A percentile compares a stretch with the other conserved stretches of the same genome.
Evolutionary conservation across 2,888 invertebrate species (phyloP).

Genomic region (Itoplectis maculator): DNA sequence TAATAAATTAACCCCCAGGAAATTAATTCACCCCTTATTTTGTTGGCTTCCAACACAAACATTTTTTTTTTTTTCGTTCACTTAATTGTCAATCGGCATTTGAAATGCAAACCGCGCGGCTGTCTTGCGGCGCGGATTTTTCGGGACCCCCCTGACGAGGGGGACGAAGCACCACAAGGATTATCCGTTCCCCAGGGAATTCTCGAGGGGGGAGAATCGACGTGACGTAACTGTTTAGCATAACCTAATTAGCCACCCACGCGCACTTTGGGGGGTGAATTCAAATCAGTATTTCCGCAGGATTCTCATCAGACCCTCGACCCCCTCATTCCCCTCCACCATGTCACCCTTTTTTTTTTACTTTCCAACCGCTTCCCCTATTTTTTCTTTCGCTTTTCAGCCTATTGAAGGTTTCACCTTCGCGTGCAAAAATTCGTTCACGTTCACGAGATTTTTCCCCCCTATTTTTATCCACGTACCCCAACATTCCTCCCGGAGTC

Average conservation of each 20-base stretch:
- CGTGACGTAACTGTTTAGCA: slow-evolving; percentile 76
- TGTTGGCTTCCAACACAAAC: not conserved
- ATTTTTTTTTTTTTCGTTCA: not conserved
- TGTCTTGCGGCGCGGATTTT: slow-evolving; percentile 9
- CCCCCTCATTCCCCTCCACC: slow-evolving; percentile 4
- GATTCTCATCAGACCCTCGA: slow-evolving; percentile 33
- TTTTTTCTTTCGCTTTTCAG: slow-evolving; percentile 15
- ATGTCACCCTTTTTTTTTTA: slow-evolving; percentile 15
- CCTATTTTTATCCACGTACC: slow-evolving; percentile 21
- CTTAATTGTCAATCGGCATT: slow-evolving; percentile 24
- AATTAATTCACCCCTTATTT: not conserved
- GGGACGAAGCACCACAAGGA: not conserved
- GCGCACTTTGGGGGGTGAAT: slow-evolving; percentile 62
- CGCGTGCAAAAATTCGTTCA: slow-evolving; percentile 28
- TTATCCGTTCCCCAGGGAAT: slow-evolving; percentile 33
- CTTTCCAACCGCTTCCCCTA: not conserved
- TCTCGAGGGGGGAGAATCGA: slow-evolving; percentile 27
- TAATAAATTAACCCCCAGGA: not conserved
- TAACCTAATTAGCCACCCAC: slow-evolving; percentile 76
- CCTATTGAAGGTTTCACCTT: slow-evolving; percentile 24
- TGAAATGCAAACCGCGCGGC: not conserved
- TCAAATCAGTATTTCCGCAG: slow-evolving; percentile 66
- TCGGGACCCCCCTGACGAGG: slow-evolving; percentile 1
- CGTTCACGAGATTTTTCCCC: slow-evolving; percentile 14
- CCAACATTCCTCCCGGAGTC: slow-evolving; percentile 12